phyloP scores from a whole-genome alignment of 2,888 invertebrate genomes.

The Limnephilus lunatus region DNA sequence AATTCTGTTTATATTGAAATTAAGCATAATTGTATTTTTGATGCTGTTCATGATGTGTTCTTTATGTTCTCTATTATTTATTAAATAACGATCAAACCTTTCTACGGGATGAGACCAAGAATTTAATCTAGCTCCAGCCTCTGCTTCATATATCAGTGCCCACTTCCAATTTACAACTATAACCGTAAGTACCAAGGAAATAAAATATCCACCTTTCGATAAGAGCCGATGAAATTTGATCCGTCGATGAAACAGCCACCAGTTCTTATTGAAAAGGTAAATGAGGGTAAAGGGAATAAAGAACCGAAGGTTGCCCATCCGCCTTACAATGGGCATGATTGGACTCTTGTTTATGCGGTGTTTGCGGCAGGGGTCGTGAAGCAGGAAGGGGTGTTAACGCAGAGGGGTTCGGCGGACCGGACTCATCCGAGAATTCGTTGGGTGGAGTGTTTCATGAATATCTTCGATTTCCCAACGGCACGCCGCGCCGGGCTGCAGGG shows the following conservation, averaged over 20 bases:
- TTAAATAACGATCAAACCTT: no score
- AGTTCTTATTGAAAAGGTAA: neutral
- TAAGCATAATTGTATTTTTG: no score
- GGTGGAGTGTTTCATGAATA: slow-evolving; percentile 37
- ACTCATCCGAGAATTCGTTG: slow-evolving; percentile 43
- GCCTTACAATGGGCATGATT: slow-evolving; percentile 24
- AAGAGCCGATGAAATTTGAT: neutral
- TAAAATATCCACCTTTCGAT: neutral
- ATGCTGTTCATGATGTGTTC: no score
- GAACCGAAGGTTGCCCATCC: slow-evolving; percentile 22
- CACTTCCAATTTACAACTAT: neutral
- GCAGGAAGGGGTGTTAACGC: slow-evolving; percentile 27
- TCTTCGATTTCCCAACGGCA: slow-evolving; percentile 43
- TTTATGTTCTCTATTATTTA: no score
- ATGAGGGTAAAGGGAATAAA: neutral
- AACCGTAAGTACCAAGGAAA: neutral
- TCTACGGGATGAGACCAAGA: neutral
- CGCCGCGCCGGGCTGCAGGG: neutral
- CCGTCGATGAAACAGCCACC: neutral
- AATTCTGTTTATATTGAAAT: no score
- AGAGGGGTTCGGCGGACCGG: neutral
- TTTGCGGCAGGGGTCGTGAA: slow-evolving; percentile 47
- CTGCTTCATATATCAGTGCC: neutral
- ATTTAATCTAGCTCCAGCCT: neutral
- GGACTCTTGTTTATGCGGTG: slow-evolving; percentile 45